Conservation (phyloP, 2,797 vertebrate species). For the Choloepus didactylus region DNA sequence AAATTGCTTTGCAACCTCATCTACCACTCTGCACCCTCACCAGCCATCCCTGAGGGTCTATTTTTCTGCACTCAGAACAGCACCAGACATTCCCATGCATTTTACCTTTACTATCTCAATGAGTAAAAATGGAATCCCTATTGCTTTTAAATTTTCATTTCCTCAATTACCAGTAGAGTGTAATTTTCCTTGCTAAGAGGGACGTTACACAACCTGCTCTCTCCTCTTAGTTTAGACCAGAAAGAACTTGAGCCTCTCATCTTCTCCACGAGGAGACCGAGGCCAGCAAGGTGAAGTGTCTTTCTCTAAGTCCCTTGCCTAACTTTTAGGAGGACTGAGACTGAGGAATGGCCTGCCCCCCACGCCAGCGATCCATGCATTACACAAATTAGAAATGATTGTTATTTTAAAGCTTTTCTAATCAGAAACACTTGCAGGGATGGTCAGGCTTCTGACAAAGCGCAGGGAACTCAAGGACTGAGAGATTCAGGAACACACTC, state of each 20-base stretch:
- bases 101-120: not conserved
- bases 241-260: not conserved
- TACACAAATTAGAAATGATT: not conserved
- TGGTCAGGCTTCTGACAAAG: not conserved
- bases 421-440: not conserved
- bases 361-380: not conserved
- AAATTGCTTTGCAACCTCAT: not conserved
- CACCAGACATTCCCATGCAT: not conserved
- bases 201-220: not conserved
- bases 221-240: not conserved
- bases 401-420: not conserved
- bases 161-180: not conserved
- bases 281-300: not conserved
- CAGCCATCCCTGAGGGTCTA: not conserved
- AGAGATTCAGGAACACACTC: not conserved
- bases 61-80: not conserved
- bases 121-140: not conserved
- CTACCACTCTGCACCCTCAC: not conserved
- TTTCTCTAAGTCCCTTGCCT: not conserved
- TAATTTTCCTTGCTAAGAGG: not conserved
- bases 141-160: constrained; percentile 11
- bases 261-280: not conserved
- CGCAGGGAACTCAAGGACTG: not conserved
- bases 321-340: not conserved
- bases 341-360: not conserved